phyloP scores from a whole-genome alignment of 2,113 vertebrate species.

The Rhombomys opimus region DNA sequence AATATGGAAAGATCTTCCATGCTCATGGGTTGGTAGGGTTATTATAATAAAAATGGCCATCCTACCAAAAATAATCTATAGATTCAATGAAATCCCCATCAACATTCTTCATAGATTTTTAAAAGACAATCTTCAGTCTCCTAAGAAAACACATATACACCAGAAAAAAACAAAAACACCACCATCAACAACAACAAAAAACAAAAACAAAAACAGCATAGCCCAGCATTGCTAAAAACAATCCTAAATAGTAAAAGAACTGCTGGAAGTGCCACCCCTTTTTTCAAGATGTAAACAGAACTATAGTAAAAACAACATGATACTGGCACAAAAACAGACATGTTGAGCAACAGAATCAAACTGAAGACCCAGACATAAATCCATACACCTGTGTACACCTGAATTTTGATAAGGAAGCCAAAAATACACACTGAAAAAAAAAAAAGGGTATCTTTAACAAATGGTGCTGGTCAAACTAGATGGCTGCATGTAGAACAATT shows the following conservation, averaged over 20 bases:
- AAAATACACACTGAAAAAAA: neutral
- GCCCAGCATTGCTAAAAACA: neutral
- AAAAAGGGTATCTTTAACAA: neutral
- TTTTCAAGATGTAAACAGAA: neutral
- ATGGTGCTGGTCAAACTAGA: neutral
- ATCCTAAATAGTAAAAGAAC: neutral
- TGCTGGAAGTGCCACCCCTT: neutral
- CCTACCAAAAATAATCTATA: neutral
- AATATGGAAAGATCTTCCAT: neutral
- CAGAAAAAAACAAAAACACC: neutral
- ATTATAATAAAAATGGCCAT: neutral
- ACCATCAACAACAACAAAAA: neutral
- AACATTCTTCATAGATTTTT: neutral
- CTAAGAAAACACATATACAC: neutral
- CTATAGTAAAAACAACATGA: neutral
- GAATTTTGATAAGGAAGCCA: neutral
- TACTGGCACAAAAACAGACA: neutral
- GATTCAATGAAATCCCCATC: neutral
- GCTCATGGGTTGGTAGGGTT: neutral
- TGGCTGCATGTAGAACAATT: neutral
- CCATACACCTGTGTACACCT: neutral
- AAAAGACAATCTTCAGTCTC: neutral
- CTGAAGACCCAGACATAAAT: neutral
- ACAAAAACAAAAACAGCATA: too few species aligned
- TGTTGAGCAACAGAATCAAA: neutral